Base-by-base conservation (phyloP, 2,888 invertebrate genomes). In the Micoletzkya japonica region DNA sequence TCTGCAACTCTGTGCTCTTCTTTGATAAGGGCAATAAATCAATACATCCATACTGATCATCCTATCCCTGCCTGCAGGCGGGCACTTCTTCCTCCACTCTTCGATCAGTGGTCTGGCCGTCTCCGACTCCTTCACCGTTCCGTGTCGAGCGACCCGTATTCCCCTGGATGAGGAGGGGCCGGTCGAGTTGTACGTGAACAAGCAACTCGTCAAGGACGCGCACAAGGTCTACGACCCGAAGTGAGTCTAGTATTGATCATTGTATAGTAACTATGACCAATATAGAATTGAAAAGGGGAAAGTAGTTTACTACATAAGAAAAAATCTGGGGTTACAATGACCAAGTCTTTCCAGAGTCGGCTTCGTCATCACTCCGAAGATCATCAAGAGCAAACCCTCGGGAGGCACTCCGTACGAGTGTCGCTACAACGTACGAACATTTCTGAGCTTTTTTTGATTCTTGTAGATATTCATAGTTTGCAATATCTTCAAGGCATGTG, bases 161-260 rank as follows among this genome's bases (percentile, higher is more conserved):
- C 58, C 58, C 4, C 24, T 49, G 37, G 68, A 68, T 2, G 68
- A 68, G n/a, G 58, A 69, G 30, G 58, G 52, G 2, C 66, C 71
- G 14, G 68, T 78, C 2, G 71, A 73, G 36, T 69, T 78, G 20
- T 68, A 70, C 44, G 73, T 68, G 2, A 72, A 76, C 20, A 70
- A 70, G 17, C 58, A 56, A 34, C 44, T 73, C 2, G 50, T 73
- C 28, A 76, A 78, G 61, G 34, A 44, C 2, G 78, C 77, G 1
- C 49, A 30, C 1, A 75, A 78, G 39, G 28, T 72, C 39, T 78
- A 72, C 50, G 72, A 73, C 52, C 74, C 67, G 28, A 66, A 67
- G 74, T 74, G 14, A 67, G 61, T 37, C 36, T n/a, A 66, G 34
- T 32, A 44, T 28, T 57, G 17, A 39, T 26, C 36, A 56, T 64